These are phyloP conservation scores for Enteromius unitaeniatus DNA, from an alignment of 2,797 vertebrate species.

Conservation along the genomic window DNA sequence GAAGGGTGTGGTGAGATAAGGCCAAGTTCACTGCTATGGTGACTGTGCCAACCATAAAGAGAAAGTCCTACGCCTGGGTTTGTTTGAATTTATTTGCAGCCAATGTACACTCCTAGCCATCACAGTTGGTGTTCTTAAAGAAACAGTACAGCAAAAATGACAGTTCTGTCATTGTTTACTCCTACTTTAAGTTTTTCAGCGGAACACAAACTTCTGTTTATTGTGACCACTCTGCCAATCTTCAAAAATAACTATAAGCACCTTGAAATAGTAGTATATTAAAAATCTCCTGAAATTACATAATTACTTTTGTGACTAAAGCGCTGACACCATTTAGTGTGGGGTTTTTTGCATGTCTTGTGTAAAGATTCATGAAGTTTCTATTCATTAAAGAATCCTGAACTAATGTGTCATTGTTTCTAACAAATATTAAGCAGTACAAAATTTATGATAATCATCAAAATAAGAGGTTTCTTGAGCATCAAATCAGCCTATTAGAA, in stretches of 20 bases:
- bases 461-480: neutral
- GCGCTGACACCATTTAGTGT: neutral
- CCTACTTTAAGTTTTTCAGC: neutral
- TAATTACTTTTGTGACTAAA: neutral
- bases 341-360: neutral
- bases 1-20: slow-evolving; percentile 81
- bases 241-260: neutral
- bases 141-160: neutral
- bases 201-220: neutral
- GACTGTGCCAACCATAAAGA: slow-evolving; percentile 68
- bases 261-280: neutral
- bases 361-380: neutral
- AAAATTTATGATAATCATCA: neutral
- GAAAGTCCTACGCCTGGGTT: slow-evolving; percentile 69
- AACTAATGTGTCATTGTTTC: neutral
- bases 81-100: slow-evolving; percentile 29
- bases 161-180: neutral
- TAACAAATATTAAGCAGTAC: neutral
- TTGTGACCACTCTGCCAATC: neutral
- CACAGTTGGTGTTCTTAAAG: neutral
- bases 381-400: neutral
- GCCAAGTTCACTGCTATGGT: slow-evolving; percentile 58
- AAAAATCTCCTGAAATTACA: neutral
- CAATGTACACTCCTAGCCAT: neutral
- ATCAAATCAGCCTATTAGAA: neutral